phyloP scores from a whole-genome alignment of 2,797 vertebrate genomes.

The Hozukius guyotensis region DNA sequence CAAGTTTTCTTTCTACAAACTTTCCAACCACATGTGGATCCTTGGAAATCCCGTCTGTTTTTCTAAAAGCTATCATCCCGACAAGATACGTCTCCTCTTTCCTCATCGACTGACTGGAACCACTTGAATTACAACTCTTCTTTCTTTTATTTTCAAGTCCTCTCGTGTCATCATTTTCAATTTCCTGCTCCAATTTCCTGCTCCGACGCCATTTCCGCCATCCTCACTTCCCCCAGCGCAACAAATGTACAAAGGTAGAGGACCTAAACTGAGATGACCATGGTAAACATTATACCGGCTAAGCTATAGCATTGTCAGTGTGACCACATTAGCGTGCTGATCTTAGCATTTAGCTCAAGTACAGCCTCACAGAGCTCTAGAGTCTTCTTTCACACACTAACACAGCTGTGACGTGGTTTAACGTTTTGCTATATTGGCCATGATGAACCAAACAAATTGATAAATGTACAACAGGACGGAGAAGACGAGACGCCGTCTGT shows the following conservation, averaged over 20 bases:
- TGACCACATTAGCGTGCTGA: neutral
- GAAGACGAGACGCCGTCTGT: neutral
- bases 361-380: neutral
- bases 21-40: neutral
- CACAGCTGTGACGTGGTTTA: neutral
- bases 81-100: neutral
- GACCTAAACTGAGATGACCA: neutral
- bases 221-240: no score
- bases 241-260: neutral
- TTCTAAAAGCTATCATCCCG: neutral
- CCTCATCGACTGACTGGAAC: neutral
- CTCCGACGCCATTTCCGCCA: neutral
- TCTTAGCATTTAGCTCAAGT: neutral
- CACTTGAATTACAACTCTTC: neutral
- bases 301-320: neutral
- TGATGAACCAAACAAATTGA: neutral
- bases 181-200: neutral
- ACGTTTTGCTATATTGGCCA: neutral
- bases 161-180: neutral
- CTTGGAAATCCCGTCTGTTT: neutral
- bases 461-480: neutral
- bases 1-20: neutral
- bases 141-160: neutral
- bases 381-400: neutral
- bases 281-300: no score